These are phyloP conservation scores for Lasioglossum vierecki DNA, from an alignment of 2,888 invertebrate genomes.

Conservation along the genomic window DNA sequence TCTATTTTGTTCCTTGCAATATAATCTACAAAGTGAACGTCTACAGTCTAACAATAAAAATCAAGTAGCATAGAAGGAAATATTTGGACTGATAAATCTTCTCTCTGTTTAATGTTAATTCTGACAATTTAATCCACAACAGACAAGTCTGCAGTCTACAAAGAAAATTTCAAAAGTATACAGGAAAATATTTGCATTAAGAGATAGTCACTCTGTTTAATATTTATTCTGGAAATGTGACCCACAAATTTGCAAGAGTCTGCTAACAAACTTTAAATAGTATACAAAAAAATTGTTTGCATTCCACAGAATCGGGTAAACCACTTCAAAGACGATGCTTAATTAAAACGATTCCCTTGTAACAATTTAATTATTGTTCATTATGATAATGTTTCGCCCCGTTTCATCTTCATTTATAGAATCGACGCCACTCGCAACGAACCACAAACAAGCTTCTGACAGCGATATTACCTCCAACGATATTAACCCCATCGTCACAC, in stretches of 20 bases:
- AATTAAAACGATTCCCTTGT: not conserved
- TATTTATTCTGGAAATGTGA: too few species aligned
- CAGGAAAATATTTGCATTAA: too few species aligned
- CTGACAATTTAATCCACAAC: too few species aligned
- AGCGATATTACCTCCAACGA: not conserved
- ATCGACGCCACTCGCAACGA: not conserved
- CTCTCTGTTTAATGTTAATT: too few species aligned
- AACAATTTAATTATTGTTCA: not conserved
- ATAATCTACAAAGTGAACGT: too few species aligned
- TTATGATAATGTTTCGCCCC: not conserved
- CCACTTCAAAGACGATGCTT: not conserved
- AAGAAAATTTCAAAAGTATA: not conserved
- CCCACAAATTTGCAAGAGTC: too few species aligned
- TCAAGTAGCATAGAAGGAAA: too few species aligned
- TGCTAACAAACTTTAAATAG: not conserved
- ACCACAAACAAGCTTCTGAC: not conserved
- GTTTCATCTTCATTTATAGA: not conserved
- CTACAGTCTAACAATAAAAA: too few species aligned
- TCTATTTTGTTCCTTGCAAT: too few species aligned
- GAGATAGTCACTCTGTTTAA: too few species aligned
- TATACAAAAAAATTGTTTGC: not conserved
- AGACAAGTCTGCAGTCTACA: not conserved
- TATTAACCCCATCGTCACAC: conserved; percentile 6
- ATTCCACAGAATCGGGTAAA: not conserved
- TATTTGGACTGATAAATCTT: too few species aligned